Percentiles rank a stretch among this genome's conserved stretches.
These are phyloP conservation scores for Marisa cornuarietis DNA, from an alignment of 1,140 invertebrate genomes.

Conservation along the genomic window DNA sequence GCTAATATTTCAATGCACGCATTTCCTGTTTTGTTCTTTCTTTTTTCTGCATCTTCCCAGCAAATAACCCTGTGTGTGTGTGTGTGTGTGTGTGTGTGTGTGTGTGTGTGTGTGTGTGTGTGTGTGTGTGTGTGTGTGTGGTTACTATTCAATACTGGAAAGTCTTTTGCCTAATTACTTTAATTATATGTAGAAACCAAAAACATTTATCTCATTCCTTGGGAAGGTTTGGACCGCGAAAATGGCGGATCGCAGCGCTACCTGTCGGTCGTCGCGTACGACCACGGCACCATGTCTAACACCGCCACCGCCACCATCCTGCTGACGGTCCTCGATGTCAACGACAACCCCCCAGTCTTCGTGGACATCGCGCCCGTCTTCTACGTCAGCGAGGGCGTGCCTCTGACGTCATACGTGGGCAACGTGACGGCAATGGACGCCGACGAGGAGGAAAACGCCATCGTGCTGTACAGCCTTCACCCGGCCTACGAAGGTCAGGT, in stretches of 20 bases:
- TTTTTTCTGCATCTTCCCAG: too few species aligned
- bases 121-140: background rate
- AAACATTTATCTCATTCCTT: background rate
- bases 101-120: too few species aligned
- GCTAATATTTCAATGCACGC: too few species aligned
- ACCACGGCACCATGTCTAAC: constrained; percentile 72
- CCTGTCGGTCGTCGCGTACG: constrained; percentile 65
- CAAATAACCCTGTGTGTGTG: background rate
- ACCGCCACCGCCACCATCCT: constrained; percentile 50
- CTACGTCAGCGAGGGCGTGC: constrained; percentile 76
- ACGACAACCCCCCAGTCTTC: constrained; percentile 59
- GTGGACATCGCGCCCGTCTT: constrained; percentile 45
- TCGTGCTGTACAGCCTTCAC: constrained; percentile 76
- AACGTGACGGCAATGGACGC: constrained; percentile 88
- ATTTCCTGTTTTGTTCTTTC: too few species aligned
- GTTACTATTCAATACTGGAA: too few species aligned
- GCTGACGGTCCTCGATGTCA: constrained; percentile 77
- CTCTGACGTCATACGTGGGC: constrained; percentile 77
- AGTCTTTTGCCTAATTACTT: too few species aligned
- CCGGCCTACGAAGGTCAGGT: constrained; percentile 28
- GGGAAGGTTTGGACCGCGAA: constrained; percentile 57
- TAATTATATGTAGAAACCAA: too few species aligned
- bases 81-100: too few species aligned
- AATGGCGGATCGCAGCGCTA: constrained; percentile 71
- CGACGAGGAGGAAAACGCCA: constrained; percentile 85